Conservation (phyloP, 2,888 invertebrate species). For the Argyra leucocephala region DNA sequence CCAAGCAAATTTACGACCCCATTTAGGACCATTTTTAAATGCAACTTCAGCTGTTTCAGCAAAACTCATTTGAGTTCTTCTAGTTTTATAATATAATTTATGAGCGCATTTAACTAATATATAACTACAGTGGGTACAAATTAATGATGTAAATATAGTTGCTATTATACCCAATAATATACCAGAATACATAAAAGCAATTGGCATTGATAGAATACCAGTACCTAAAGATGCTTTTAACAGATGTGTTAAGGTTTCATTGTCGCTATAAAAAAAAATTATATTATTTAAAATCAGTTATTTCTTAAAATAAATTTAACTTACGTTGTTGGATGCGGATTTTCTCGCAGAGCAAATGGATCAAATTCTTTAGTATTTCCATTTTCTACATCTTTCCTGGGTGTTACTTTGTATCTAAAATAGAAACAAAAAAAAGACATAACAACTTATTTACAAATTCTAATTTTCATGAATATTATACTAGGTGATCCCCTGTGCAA, state of each 20-base stretch:
- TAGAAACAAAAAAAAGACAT: neutral
- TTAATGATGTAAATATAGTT: constrained; percentile 72
- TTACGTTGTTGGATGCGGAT: constrained; percentile 74
- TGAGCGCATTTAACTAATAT: constrained; percentile 79
- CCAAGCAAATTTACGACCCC: constrained; percentile 54
- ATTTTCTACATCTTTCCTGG: constrained; percentile 52
- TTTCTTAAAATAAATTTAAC: constrained; percentile 31
- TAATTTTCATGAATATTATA: too few relatives aligned
- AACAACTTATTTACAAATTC: too few relatives aligned
- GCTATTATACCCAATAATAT: constrained; percentile 73
- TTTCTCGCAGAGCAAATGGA: constrained; percentile 62
- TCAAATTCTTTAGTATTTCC: constrained; percentile 52
- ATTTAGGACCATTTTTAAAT: constrained; percentile 65
- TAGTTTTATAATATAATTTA: constrained; percentile 62
- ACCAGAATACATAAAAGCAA: constrained; percentile 81
- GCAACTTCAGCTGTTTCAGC: constrained; percentile 76
- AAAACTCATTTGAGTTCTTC: constrained; percentile 68
- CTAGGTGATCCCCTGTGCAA: too few relatives aligned
- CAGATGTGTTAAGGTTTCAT: constrained; percentile 84
- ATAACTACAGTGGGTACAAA: constrained; percentile 93
- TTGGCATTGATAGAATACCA: constrained; percentile 90
- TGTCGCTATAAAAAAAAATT: constrained; percentile 54
- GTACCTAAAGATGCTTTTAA: constrained; percentile 93
- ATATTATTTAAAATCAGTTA: neutral
- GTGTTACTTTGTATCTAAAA: constrained; percentile 13